Evolutionary conservation across 2,797 vertebrate species (phyloP), one percentile per base, ranked within the genome.

Genomic region (Strix occidentalis): DNA sequence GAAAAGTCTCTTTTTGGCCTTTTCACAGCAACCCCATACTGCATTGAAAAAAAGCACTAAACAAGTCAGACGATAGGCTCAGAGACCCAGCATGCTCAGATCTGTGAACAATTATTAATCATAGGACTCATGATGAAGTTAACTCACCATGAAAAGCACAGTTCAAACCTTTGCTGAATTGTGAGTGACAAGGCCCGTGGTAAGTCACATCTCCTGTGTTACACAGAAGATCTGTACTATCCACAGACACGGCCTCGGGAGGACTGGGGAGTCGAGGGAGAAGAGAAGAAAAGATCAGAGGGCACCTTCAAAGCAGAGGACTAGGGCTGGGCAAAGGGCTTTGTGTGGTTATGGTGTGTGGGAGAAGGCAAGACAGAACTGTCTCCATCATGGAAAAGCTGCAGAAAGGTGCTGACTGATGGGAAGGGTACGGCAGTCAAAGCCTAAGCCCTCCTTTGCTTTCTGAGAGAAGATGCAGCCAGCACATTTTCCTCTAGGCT

Each of bases 401-500:
- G 54, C 29, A 91, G 46, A 70, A 86, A 70, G 45, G 25, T 3
- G 1, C 50, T 39, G 43, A 74, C 35, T 1, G 8, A 48, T 8
- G 46, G 0, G 0, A 66, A 68, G 53, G 18, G n/a, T 45, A 70
- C 0, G 3, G 45, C 48, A 79, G n/a, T 26, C 54, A 66, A 81
- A 90, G 69, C 28, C 21, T 25, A 54, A 54, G 50, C 43, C 26
- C 23, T 66, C 25, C 17, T 81, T 37, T 83, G 31, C 51, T 53
- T 70, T 56, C 70, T 58, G 45, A 87, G 74, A 56, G 78, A n/a
- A 87, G 75, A 37, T 57, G 41, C 48, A 90, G 70, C 35, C 74
- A 41, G 17, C 29, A n/a, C 15, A 37, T 50, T 68, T 58, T 50
- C 81, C 71, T 82, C 37, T 33, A 84, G 58, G 63, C 46, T 57